These are phyloP conservation scores for Aporophyla lueneburgensis DNA, from an alignment of 2,888 invertebrate genomes.

Conservation along the genomic window DNA sequence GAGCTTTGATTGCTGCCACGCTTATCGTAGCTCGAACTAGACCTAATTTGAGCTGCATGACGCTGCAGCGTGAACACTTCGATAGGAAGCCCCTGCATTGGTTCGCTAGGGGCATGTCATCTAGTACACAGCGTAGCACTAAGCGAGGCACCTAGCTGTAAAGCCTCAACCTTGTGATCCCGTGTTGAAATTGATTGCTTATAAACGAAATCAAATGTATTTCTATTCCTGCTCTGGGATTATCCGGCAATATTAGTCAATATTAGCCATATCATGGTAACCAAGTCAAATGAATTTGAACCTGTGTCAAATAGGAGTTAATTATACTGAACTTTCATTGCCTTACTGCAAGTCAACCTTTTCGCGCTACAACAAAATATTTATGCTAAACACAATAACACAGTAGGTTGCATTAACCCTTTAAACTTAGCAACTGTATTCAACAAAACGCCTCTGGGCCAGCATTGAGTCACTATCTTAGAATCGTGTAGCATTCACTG, in stretches of 20 bases:
- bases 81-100: background rate
- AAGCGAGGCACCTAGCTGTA: no score
- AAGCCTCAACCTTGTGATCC: no score
- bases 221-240: background rate
- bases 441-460: constrained; percentile 28
- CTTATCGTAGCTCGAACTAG: no score
- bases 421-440: constrained; percentile 44
- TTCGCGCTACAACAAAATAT: background rate
- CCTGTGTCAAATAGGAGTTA: background rate
- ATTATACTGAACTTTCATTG: background rate
- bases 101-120: background rate
- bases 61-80: background rate
- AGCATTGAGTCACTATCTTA: background rate
- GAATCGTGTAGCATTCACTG: constrained; percentile 40
- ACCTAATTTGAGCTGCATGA: no score
- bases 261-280: no score
- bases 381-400: constrained; percentile 6
- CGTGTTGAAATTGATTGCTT: no score
- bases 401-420: constrained; percentile 19
- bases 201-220: no score
- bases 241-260: background rate
- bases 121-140: no score
- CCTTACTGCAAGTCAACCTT: background rate
- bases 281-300: background rate
- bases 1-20: no score